Percentiles rank a stretch among this genome's conserved stretches.
Conservation (phyloP, 2,113 vertebrate genomes). For the Chionodraco myersi region DNA sequence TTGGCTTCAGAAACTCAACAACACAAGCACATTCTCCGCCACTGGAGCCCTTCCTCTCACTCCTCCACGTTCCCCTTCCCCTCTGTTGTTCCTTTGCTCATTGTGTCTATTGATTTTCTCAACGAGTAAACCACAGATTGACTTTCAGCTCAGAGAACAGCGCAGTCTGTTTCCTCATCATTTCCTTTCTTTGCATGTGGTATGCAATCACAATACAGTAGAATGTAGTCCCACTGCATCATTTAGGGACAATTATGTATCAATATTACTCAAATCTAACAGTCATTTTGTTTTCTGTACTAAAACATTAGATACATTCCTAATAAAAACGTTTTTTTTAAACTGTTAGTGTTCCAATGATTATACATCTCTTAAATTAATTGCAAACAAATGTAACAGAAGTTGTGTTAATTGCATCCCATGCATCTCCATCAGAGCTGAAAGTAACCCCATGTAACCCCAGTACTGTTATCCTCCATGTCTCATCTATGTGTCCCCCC, state of each 20-base stretch:
- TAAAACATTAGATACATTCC: not conserved
- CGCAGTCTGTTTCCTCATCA: constrained; percentile 7
- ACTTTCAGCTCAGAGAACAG: constrained; percentile 51
- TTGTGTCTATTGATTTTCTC: constrained; percentile 33
- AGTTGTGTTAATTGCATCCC: constrained; percentile 48
- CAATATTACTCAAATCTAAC: not conserved
- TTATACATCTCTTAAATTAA: not conserved
- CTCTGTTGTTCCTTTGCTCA: constrained; percentile 38
- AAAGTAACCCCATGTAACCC: constrained; percentile 64
- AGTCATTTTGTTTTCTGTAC: not conserved
- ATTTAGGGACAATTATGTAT: not conserved
- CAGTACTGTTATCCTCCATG: constrained; percentile 58
- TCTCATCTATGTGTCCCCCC: constrained; percentile 63
- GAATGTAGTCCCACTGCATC: constrained; percentile 3
- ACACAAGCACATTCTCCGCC: constrained; percentile 40
- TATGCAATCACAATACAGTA: constrained; percentile 45
- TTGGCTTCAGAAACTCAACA: not conserved
- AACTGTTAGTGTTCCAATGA: not conserved
- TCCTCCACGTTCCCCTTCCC: constrained; percentile 27
- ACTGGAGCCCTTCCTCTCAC: constrained; percentile 53
- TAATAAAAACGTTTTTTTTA: not conserved
- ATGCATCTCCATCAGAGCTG: constrained; percentile 76
- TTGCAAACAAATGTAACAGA: not conserved
- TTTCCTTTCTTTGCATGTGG: constrained; percentile 25
- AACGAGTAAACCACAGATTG: constrained; percentile 12